Evolutionary conservation across 1,140 invertebrate genomes (phyloP).

Genomic region (Mizuhopecten yessoensis): DNA sequence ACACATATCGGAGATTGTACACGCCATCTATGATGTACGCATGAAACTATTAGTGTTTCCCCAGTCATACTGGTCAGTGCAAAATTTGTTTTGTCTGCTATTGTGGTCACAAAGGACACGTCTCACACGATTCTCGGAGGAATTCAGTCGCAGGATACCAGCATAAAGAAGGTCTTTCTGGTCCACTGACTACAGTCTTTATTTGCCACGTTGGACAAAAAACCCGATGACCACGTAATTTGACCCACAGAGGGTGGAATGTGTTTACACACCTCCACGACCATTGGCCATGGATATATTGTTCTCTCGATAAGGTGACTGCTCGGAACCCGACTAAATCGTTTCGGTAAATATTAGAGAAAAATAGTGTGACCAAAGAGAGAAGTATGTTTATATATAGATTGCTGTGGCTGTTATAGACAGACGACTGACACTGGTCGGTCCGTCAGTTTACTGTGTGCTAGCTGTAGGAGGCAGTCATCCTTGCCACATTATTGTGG

Average conservation of each 20-base stretch:
- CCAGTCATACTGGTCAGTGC: neutral
- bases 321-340: neutral
- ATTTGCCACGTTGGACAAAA: conserved; percentile 20
- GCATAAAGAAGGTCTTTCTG: neutral
- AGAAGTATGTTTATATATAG: neutral
- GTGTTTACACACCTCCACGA: conserved; percentile 14
- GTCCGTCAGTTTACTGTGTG: neutral
- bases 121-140: neutral
- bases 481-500: neutral
- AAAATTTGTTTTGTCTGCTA: neutral
- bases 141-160: neutral
- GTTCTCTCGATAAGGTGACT: neutral
- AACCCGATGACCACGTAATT: conserved; percentile 32
- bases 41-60: neutral
- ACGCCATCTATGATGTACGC: neutral
- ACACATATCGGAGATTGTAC: neutral
- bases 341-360: neutral
- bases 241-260: conserved; percentile 24
- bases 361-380: neutral
- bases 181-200: neutral
- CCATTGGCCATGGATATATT: neutral
- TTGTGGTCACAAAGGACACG: neutral
- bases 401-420: neutral
- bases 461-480: neutral
- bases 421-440: neutral